Evolutionary conservation across 2,113 vertebrate species (phyloP).

Genomic region (Passer domesticus): DNA sequence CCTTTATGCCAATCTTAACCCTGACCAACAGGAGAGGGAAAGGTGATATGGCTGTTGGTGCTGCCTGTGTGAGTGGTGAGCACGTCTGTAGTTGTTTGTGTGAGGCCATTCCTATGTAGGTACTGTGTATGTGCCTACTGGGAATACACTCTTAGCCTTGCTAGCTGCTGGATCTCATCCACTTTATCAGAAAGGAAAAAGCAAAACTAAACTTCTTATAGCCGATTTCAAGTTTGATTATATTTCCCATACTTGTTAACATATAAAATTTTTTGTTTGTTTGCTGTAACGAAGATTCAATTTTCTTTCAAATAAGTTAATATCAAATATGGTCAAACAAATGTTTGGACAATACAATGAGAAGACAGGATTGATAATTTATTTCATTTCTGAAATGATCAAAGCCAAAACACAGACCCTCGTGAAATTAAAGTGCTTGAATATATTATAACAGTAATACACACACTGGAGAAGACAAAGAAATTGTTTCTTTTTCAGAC

Average conservation of each 20-base stretch:
- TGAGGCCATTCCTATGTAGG: rapidly evolving
- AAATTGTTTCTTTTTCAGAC: neutral
- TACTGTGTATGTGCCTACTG: no score
- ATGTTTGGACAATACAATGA: neutral
- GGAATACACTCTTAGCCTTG: neutral
- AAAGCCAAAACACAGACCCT: neutral
- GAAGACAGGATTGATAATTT: neutral
- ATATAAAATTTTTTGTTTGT: neutral
- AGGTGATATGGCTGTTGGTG: neutral
- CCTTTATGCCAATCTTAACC: neutral
- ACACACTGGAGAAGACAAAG: neutral
- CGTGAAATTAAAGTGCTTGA: neutral
- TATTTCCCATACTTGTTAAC: neutral
- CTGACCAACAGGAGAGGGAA: neutral
- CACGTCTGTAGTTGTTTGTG: neutral
- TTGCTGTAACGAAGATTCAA: neutral
- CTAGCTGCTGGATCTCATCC: neutral
- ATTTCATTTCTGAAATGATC: neutral
- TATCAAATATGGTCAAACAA: neutral
- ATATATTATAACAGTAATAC: neutral
- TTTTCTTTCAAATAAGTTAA: neutral
- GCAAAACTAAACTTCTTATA: neutral
- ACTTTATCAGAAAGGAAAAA: neutral
- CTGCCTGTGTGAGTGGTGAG: rapidly evolving
- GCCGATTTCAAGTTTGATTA: neutral